These are phyloP conservation scores for Dynastes maya DNA, from an alignment of 2,888 invertebrate species.

Conservation along the genomic window DNA sequence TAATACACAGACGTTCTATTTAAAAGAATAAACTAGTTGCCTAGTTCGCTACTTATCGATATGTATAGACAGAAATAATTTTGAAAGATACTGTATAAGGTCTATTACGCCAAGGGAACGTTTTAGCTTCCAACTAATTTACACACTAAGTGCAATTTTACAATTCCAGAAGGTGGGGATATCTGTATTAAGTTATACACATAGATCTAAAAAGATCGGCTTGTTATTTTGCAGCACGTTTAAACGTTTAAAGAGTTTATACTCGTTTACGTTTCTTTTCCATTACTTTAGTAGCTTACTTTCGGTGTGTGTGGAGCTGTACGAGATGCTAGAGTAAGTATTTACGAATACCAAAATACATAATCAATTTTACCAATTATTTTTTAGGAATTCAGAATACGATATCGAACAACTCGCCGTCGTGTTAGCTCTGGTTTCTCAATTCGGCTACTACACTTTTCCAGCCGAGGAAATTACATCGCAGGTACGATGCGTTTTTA, in stretches of 20 bases:
- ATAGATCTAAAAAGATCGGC: no score
- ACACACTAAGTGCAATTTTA: no score
- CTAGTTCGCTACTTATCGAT: no score
- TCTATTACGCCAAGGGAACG: no score
- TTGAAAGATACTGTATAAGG: no score
- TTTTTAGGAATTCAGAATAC: not conserved
- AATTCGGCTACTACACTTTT: conserved; percentile 15
- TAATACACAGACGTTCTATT: no score
- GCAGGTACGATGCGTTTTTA: not conserved
- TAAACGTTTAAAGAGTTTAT: not conserved
- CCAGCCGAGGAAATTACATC: not conserved
- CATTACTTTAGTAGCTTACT: conserved; percentile 9
- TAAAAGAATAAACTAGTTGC: no score
- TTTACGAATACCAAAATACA: not conserved
- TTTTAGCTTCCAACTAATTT: no score
- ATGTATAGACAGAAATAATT: no score
- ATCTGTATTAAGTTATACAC: no score
- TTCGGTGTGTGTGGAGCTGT: not conserved
- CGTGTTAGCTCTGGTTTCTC: not conserved
- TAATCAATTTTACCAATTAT: not conserved
- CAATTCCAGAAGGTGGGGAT: no score
- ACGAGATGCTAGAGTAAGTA: conserved; percentile 9
- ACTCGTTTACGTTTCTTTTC: conserved; percentile 8
- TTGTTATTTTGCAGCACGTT: not conserved
- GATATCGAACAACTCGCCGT: not conserved